A percentile compares a stretch with the other conserved stretches of the same genome.
These are phyloP conservation scores for Eptatretus burgeri DNA, from an alignment of 2,113 vertebrate species.

Conservation along the genomic window DNA sequence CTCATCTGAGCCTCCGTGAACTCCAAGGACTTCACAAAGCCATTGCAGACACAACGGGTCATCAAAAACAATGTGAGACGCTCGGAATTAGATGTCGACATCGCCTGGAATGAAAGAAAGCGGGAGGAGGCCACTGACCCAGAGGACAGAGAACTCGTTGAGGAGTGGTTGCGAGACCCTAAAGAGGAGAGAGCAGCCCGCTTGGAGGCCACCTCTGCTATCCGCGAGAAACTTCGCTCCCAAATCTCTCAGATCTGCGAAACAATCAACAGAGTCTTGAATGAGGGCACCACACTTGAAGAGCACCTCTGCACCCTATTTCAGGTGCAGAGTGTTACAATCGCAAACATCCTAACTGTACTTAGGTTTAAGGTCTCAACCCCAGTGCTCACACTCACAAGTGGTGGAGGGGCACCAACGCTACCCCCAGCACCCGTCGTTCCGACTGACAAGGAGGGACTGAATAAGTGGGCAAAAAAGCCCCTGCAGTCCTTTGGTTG, in stretches of 20 bases:
- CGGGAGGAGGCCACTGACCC: not conserved
- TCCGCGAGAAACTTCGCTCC: not conserved
- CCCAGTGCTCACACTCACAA: not conserved
- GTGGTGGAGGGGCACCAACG: not conserved
- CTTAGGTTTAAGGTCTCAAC: not conserved
- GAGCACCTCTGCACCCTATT: not conserved
- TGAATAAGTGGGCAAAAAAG: slow-evolving; percentile 1
- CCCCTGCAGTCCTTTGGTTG: not conserved
- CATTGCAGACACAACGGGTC: not conserved
- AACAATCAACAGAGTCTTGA: not conserved
- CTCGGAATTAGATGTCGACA: not conserved
- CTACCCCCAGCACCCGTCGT: not conserved
- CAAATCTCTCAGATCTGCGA: not conserved
- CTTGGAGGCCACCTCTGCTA: too few relatives aligned
- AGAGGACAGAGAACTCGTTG: not conserved
- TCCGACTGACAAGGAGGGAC: not conserved
- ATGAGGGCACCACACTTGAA: not conserved
- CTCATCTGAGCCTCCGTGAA: not conserved
- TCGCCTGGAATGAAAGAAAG: not conserved
- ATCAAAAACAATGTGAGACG: not conserved
- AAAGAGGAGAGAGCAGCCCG: not conserved
- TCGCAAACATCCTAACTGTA: not conserved
- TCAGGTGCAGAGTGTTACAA: not conserved
- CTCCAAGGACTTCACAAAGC: not conserved
- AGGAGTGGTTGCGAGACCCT: not conserved